Evolutionary conservation across 2,797 vertebrate species (phyloP), one percentile per base, ranked within the genome.

Genomic region (Karalla daura): DNA sequence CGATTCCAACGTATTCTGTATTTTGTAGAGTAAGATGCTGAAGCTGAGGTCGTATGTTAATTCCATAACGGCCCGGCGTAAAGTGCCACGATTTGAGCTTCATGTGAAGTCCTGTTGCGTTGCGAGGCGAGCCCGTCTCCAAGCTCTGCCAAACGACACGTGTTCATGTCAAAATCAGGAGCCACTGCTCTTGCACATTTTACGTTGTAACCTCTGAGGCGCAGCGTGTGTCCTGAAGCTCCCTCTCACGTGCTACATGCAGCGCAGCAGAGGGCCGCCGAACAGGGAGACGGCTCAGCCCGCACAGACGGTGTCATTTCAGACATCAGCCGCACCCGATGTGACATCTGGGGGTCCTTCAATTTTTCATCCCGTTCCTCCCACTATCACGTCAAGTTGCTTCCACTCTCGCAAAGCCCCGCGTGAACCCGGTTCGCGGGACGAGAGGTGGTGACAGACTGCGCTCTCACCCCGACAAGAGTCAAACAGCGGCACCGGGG

Each of bases 281-380:
- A 11, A 39, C 33, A 8, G 25, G 0, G 2, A 54, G 37, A 25
- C 37, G 24, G 20, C 0, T 33, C 39, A 37, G 53, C 17, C n/a
- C n/a, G n/a, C n/a, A n/a, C n/a, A n/a, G 58, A 49, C 21, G 27
- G 24, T 27, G 46, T 64, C 61, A 47, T 66, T 75, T 50, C 62
- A 49, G 58, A 20, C 5, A 46, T 63, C 18, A 60, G 33, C 40
- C 15, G 21, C 56, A 78, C 56, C 51, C 44, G 46, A 76, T 43
- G 68, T 60, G 73, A 70, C 68, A 62, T 63, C 20, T 52, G 33
- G 27, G n/a, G 24, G 50, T 41, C 24, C 20, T 76, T 45, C 40
- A 39, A 74, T 72, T 35, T 76, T 76, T 73, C 70, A 72, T 72
- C 58, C 53, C 1, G 20, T 23, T 49, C 47, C 59, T 63, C 30